Conservation (phyloP, 2,113 vertebrate species). For the Andinoacara biseriatus region DNA sequence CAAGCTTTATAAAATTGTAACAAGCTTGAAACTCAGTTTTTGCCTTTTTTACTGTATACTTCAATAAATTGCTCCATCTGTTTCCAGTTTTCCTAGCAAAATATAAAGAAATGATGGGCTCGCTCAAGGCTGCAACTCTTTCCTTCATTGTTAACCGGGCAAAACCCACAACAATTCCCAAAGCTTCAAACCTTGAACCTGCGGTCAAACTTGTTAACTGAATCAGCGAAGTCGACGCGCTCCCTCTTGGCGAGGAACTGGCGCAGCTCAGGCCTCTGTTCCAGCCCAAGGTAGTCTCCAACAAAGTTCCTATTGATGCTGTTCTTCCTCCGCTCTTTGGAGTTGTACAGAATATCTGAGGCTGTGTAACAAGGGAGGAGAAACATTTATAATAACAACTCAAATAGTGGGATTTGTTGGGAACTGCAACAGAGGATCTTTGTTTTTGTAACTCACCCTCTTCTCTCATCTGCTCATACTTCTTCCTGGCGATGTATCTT, state of each 20-base stretch:
- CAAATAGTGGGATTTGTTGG: neutral
- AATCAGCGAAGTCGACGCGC: slow-evolving; percentile 91
- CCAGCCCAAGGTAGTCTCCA: slow-evolving; percentile 96
- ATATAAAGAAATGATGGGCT: neutral
- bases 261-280: slow-evolving; percentile 91
- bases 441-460: slow-evolving; percentile 83
- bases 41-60: too few species aligned
- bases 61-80: neutral
- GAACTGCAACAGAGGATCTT: accelerated
- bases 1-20: neutral
- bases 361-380: slow-evolving; percentile 76
- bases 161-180: neutral
- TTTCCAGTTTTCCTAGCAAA: neutral
- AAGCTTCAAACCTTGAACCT: slow-evolving; percentile 94
- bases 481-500: slow-evolving; percentile 86
- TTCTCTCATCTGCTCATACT: slow-evolving; percentile 96
- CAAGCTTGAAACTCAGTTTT: neutral
- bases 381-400: neutral
- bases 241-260: slow-evolving; percentile 95
- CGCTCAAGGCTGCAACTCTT: accelerated
- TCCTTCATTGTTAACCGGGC: neutral
- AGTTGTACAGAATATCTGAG: slow-evolving; percentile 94
- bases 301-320: slow-evolving; percentile 99
- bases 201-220: slow-evolving; percentile 93
- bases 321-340: slow-evolving; percentile 91